Evolutionary conservation across 1,140 invertebrate genomes (phyloP), one percentile per base, ranked within the genome.

Genomic region (Aphelinus certus): DNA sequence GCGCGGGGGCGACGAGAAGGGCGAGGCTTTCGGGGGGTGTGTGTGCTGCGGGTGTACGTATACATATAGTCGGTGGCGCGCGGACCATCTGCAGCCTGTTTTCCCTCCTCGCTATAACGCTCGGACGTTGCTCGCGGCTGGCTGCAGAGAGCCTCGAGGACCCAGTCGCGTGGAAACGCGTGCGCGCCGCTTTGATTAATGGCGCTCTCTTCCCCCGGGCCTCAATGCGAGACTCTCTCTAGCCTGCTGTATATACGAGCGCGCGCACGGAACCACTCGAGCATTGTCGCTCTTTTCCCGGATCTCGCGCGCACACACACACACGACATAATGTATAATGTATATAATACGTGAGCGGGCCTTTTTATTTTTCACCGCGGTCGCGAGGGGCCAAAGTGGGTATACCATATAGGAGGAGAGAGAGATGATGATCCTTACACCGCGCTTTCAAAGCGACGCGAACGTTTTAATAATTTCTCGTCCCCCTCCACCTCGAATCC

Each of bases 121-220:
- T 7, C 56, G 3, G 43, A 62, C 51, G 6, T 63, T 10, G 9
- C 9, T 6, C 47, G 42, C 47, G 58, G 69, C 62, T 58, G 71
- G n/a, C 62, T 64, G 51, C 45, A 42, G 6, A 60, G 6, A 60
- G 26, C 42, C 5, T 49, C 43, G 49, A 77, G 65, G 66, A 76
- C 67, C 58, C 73, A 79, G 66, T 78, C 78, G 71, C 63, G 70
- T 78, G 78, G 76, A 80, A 80, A 80, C 58, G 53, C 57, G 66
- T 26, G 26, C 26, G 26, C 26, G 26, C 26, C 26, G 68, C 64
- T 77, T 79, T 80, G 79, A 80, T 80, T 80, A 80, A 80, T 80
- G 73, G 74, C 75, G 45, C 57, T 68, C 48, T 69, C 57, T 46
- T 56, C 53, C 26, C 26, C 26, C 26, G 26, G 26, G 26, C 26